phyloP scores from a whole-genome alignment of 1,140 invertebrate species.

The Epicauta chinensis region DNA sequence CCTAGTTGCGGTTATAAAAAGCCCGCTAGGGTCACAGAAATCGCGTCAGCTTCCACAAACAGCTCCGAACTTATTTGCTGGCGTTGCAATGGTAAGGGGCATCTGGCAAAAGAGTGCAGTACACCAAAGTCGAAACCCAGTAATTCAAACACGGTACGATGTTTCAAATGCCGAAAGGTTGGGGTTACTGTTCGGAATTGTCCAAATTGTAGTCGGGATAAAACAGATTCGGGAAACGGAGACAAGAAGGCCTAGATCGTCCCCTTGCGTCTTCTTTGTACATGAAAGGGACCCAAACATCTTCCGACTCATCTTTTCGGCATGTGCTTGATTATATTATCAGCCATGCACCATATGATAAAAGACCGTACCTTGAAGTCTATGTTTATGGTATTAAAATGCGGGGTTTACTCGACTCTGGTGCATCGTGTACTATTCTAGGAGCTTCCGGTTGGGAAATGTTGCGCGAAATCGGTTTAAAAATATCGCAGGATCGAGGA shows the following conservation, averaged over 20 bases:
- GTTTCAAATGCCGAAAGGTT: constrained; percentile 5
- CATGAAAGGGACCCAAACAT: not conserved
- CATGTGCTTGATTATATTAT: constrained; percentile 8
- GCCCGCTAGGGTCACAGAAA: too few species aligned
- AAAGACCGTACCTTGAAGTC: constrained; percentile 18
- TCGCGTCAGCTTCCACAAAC: too few species aligned
- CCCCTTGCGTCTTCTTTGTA: not conserved
- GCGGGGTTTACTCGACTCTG: constrained; percentile 19
- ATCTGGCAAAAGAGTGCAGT: too few species aligned
- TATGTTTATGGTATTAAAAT: constrained; percentile 7
- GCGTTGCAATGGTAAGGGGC: too few species aligned
- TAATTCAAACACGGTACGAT: not conserved
- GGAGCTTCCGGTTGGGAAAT: constrained; percentile 2
- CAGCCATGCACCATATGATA: not conserved
- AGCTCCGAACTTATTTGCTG: too few species aligned
- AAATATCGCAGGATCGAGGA: constrained; percentile 23
- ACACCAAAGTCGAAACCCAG: not conserved
- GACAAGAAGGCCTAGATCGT: not conserved
- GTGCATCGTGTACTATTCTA: constrained; percentile 11
- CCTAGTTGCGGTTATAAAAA: too few species aligned
- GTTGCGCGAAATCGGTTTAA: not conserved
- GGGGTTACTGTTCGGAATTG: constrained; percentile 6
- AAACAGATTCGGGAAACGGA: constrained; percentile 10
- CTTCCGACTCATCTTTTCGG: not conserved
- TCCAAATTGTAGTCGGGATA: not conserved